Percentiles rank a stretch among this genome's conserved stretches.
Conservation (phyloP, 2,113 vertebrate genomes). For the Phyllostomus hastatus region DNA sequence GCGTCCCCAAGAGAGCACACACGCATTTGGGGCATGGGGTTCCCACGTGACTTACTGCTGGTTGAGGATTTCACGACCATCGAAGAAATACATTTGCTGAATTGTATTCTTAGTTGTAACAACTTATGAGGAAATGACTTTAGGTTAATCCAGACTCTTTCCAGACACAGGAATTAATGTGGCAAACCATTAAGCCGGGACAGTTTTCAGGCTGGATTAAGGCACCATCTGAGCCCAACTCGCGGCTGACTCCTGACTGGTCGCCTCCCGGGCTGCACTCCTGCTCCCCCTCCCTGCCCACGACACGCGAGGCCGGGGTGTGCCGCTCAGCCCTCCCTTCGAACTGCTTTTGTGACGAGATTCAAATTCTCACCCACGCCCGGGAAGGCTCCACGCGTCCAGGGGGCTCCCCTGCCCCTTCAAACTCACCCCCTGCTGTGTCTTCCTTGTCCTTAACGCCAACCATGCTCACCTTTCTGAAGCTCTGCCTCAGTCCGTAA, state of each 20-base stretch:
- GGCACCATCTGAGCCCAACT: not conserved
- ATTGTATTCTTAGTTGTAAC: not conserved
- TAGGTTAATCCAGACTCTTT: not conserved
- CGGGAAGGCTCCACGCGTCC: not conserved
- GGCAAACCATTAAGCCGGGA: not conserved
- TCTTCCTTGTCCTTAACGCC: not conserved
- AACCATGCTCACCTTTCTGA: not conserved
- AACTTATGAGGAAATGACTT: not conserved
- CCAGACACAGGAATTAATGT: not conserved
- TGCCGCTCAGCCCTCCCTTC: not conserved
- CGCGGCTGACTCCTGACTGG: not conserved
- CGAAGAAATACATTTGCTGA: not conserved
- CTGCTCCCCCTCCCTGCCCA: not conserved
- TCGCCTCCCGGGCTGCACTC: not conserved
- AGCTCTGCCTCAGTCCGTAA: not conserved
- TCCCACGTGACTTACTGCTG: not conserved
- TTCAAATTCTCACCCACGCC: not conserved
- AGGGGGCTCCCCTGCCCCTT: not conserved
- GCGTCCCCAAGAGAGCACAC: not conserved
- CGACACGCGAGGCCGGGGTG: not conserved
- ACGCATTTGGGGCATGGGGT: not conserved
- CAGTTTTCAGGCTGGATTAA: not conserved
- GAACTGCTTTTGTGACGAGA: slow-evolving; percentile 15
- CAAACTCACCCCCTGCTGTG: not conserved
- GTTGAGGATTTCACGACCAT: not conserved